Conservation (phyloP, 1,140 invertebrate species). For the Paraescarpia echinospica region DNA sequence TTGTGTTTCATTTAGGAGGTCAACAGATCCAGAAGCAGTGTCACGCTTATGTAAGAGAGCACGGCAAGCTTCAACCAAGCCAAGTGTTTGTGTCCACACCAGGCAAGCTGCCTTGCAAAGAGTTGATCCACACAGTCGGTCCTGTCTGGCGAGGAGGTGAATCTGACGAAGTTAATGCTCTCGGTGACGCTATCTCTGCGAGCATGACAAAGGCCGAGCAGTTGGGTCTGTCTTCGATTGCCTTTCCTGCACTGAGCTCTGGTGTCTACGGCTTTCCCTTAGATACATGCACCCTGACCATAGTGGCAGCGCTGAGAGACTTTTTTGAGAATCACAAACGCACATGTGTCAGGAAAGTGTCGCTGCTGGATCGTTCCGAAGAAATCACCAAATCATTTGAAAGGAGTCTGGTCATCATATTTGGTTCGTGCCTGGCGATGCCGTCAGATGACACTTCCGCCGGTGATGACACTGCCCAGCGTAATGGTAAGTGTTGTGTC, state of each 20-base stretch:
- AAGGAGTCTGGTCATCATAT: background rate
- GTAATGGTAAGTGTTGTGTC: background rate
- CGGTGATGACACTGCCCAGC: background rate
- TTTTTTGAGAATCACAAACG: background rate
- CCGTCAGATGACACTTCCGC: background rate
- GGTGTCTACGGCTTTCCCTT: conserved; percentile 42
- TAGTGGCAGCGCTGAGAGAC: conserved; percentile 22
- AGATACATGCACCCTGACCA: conserved; percentile 21
- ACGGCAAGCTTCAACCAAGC: conserved; percentile 32
- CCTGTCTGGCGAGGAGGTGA: conserved; percentile 38
- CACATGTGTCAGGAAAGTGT: conserved; percentile 28
- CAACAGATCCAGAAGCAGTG: conserved; percentile 36
- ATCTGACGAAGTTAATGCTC: conserved; percentile 26
- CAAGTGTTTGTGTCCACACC: conserved; percentile 31
- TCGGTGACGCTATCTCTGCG: conserved; percentile 32
- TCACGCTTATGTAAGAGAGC: conserved; percentile 22
- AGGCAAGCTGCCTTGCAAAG: conserved; percentile 36
- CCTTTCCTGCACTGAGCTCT: conserved; percentile 40
- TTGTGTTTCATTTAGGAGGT: conserved; percentile 24
- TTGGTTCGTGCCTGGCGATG: background rate
- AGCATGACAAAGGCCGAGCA: conserved; percentile 32
- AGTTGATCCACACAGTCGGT: conserved; percentile 44
- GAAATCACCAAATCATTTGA: background rate
- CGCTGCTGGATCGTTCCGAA: conserved; percentile 27
- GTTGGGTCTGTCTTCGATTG: conserved; percentile 29